Conservation (phyloP, 2,797 vertebrate genomes). For the Netta rufina region DNA sequence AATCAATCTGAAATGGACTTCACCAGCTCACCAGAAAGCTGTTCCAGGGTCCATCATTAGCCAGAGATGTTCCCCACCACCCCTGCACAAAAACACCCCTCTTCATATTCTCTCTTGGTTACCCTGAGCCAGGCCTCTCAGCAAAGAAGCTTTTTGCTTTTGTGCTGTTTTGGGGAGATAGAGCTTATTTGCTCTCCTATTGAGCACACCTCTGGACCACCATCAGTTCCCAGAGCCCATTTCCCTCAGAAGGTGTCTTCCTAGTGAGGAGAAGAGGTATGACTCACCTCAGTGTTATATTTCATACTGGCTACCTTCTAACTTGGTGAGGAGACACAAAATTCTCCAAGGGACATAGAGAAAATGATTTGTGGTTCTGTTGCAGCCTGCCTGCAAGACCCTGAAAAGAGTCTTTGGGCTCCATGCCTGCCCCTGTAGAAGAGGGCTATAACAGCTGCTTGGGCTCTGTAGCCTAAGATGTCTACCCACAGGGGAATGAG, state of each 20-base stretch:
- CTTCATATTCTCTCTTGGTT: background rate
- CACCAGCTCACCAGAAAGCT: background rate
- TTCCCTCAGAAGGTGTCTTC: background rate
- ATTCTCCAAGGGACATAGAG: background rate
- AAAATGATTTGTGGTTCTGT: background rate
- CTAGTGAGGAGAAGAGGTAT: background rate
- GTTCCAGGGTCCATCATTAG: accelerated
- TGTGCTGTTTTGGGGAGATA: accelerated
- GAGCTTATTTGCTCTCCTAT: accelerated
- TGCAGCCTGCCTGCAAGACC: background rate
- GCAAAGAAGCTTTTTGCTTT: background rate
- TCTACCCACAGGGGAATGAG: accelerated
- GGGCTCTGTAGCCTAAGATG: background rate
- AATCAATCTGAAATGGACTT: background rate
- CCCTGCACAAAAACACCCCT: background rate
- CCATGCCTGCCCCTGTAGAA: background rate
- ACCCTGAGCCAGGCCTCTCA: accelerated
- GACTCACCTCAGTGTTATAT: accelerated
- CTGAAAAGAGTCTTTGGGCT: background rate
- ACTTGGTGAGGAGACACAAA: accelerated
- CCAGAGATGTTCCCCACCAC: background rate
- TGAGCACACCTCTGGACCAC: background rate
- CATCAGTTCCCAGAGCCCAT: accelerated
- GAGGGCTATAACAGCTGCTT: background rate
- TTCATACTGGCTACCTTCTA: background rate